Percentiles rank a stretch among this genome's conserved stretches.
These are phyloP conservation scores for Spatula clypeata DNA, from an alignment of 2,797 vertebrate genomes.

Conservation along the genomic window DNA sequence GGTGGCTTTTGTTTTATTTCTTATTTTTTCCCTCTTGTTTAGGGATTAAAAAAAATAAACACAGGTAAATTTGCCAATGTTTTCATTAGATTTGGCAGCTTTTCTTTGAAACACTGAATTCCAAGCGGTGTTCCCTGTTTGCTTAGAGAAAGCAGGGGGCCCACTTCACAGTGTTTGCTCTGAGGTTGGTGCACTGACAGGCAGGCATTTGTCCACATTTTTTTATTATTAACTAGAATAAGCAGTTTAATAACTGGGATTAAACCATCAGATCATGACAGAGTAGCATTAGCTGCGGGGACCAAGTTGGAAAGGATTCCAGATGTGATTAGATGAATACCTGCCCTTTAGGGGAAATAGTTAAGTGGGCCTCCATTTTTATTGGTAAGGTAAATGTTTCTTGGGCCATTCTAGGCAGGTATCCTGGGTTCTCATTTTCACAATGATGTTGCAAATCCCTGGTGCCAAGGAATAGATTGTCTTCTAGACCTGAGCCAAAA, in stretches of 20 bases:
- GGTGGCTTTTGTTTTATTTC: neutral
- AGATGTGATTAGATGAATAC: constrained; percentile 72
- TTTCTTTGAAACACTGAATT: constrained; percentile 19
- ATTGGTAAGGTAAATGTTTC: constrained; percentile 45
- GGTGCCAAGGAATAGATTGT: neutral
- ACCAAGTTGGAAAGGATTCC: constrained; percentile 67
- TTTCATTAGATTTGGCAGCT: constrained; percentile 53
- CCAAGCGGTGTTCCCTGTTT: neutral
- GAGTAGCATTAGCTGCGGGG: constrained; percentile 63
- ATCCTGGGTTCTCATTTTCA: constrained; percentile 64
- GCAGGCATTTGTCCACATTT: constrained; percentile 51
- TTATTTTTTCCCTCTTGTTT: neutral
- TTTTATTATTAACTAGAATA: constrained; percentile 75
- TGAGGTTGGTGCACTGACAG: constrained; percentile 58
- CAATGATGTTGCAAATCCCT: constrained; percentile 3
- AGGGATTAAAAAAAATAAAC: neutral
- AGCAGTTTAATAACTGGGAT: constrained; percentile 77
- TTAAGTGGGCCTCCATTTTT: constrained; percentile 54
- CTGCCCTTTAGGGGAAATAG: constrained; percentile 59
- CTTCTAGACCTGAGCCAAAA: constrained; percentile 9
- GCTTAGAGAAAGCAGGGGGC: constrained; percentile 35
- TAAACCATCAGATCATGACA: constrained; percentile 79
- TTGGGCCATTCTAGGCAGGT: constrained; percentile 59
- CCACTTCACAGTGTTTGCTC: constrained; percentile 57
- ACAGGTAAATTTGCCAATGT: neutral